Conservation (phyloP, 1,140 invertebrate genomes). For the Laupala kohalensis region DNA sequence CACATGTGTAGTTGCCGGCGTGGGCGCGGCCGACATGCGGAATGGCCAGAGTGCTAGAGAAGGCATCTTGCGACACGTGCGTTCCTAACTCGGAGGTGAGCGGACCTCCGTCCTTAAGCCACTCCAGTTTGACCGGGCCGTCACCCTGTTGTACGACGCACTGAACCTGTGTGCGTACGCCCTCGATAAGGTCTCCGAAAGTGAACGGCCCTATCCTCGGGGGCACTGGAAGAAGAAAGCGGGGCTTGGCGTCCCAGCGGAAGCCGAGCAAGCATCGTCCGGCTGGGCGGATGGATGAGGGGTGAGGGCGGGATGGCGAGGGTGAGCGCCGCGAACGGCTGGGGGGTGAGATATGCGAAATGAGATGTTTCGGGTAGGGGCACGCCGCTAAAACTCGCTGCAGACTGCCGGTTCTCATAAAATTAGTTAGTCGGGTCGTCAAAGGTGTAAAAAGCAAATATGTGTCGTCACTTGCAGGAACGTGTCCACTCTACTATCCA, state of each 20-base stretch:
- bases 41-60: conserved; percentile 26
- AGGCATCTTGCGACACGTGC: conserved; percentile 20
- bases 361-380: too few relatives aligned
- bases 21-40: conserved; percentile 23
- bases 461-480: too few relatives aligned
- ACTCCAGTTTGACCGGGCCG: conserved; percentile 27
- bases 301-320: background rate
- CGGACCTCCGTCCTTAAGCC: conserved; percentile 31
- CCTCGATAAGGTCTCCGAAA: conserved; percentile 28
- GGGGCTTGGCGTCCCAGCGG: background rate
- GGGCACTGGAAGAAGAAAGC: conserved; percentile 28
- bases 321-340: background rate
- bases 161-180: conserved; percentile 36
- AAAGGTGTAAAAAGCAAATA: too few relatives aligned
- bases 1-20: conserved; percentile 31
- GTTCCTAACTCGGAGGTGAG: conserved; percentile 18
- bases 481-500: too few relatives aligned
- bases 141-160: conserved; percentile 37
- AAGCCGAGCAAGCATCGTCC: conserved; percentile 2
- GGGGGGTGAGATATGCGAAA: too few relatives aligned
- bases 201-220: conserved; percentile 32
- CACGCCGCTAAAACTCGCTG: too few relatives aligned
- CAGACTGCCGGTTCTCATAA: too few relatives aligned
- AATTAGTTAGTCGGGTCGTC: too few relatives aligned
- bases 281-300: background rate